A percentile compares a stretch with the other conserved stretches of the same genome.
Evolutionary conservation across 2,888 invertebrate genomes (phyloP).

Genomic region (Caenorhabditis macrosperma): DNA sequence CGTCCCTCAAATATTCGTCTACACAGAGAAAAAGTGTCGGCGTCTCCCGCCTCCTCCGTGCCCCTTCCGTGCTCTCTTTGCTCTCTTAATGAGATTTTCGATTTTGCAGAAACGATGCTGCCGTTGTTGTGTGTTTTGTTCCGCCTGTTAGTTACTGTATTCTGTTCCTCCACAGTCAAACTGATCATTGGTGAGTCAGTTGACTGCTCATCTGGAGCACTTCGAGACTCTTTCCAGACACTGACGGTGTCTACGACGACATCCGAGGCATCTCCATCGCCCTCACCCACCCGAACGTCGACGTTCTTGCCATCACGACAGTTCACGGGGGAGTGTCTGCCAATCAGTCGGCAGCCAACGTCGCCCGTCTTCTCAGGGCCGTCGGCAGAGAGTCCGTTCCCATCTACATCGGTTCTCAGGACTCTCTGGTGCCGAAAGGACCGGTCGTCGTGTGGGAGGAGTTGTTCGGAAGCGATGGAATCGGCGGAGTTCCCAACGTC

Average conservation of each 20-base stretch:
- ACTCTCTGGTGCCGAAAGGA: slow-evolving; percentile 70
- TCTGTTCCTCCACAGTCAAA: slow-evolving; percentile 11
- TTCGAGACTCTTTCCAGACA: slow-evolving; percentile 60
- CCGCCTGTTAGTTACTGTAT: neutral
- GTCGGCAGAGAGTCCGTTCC: slow-evolving; percentile 61
- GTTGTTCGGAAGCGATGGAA: slow-evolving; percentile 73
- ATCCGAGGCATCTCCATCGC: slow-evolving; percentile 73
- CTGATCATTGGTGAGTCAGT: slow-evolving; percentile 30
- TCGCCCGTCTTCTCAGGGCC: slow-evolving; percentile 73
- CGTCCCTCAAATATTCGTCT: slow-evolving; percentile 27
- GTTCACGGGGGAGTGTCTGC: slow-evolving; percentile 72
- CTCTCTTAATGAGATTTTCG: neutral
- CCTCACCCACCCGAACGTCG: slow-evolving; percentile 46
- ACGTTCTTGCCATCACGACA: slow-evolving; percentile 71
- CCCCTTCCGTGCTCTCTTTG: neutral
- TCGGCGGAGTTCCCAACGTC: slow-evolving; percentile 66
- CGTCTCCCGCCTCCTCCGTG: neutral
- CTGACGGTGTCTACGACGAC: slow-evolving; percentile 76
- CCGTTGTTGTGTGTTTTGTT: neutral
- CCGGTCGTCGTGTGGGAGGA: slow-evolving; percentile 62
- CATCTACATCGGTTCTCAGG: slow-evolving; percentile 75
- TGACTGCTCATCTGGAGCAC: neutral
- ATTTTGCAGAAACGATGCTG: neutral
- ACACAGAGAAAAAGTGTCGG: neutral
- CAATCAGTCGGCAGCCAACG: slow-evolving; percentile 75